A percentile compares a stretch with the other conserved stretches of the same genome.
These are phyloP conservation scores for Elanoides forficatus DNA, from an alignment of 2,113 vertebrate species.

Conservation along the genomic window DNA sequence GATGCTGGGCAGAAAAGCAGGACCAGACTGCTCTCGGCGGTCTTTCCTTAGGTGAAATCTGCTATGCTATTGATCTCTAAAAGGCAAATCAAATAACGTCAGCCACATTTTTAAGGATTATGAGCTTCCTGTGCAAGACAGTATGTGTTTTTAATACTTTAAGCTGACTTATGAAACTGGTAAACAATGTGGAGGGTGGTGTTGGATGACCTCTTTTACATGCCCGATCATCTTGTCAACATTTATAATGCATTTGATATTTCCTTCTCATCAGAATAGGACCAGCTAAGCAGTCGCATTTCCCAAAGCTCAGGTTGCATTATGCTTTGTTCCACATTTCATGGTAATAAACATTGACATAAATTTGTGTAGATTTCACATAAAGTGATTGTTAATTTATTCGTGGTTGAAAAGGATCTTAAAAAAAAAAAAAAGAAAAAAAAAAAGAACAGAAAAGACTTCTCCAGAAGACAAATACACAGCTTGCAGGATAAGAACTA, in stretches of 20 bases:
- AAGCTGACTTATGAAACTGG: conserved; percentile 45
- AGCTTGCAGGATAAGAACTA: background rate
- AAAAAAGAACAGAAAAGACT: background rate
- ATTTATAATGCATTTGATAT: conserved; percentile 44
- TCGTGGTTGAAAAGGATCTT: conserved; percentile 34
- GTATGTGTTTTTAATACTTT: conserved; percentile 57
- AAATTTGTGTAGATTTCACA: conserved; percentile 55
- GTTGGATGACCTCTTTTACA: conserved; percentile 49
- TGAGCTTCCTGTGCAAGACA: conserved; percentile 44
- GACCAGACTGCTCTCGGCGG: background rate
- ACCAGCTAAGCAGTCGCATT: conserved; percentile 54
- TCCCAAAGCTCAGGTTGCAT: conserved; percentile 54
- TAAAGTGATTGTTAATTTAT: conserved; percentile 51
- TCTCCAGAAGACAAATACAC: conserved; percentile 7
- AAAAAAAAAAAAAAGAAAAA: background rate
- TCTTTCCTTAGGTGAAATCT: conserved; percentile 35
- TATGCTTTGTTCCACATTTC: conserved; percentile 43
- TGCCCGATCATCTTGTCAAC: conserved; percentile 40
- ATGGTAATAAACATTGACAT: conserved; percentile 53
- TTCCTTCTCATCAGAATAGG: conserved; percentile 38
- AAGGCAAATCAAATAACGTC: conserved; percentile 56
- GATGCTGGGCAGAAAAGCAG: background rate
- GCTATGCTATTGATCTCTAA: conserved; percentile 24
- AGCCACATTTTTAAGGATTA: conserved; percentile 61
- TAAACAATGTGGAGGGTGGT: conserved; percentile 35